Percentiles rank a stretch among this genome's conserved stretches.
These are phyloP conservation scores for Manis javanica DNA, from an alignment of 2,797 vertebrate species.

Conservation along the genomic window DNA sequence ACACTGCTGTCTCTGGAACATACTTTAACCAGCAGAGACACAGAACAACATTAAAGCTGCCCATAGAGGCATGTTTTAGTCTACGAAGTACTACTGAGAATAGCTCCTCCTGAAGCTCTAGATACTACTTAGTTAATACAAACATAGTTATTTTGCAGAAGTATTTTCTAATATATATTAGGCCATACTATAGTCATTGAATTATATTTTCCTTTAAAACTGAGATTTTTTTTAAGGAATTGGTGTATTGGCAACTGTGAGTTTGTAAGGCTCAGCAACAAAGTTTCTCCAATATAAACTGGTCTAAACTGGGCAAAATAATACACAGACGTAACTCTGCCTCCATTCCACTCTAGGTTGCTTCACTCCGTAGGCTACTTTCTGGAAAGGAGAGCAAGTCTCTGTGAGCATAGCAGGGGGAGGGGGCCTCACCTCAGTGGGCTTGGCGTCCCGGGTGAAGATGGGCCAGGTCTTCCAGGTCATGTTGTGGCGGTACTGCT, in stretches of 20 bases:
- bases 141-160: background rate
- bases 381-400: background rate
- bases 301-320: background rate
- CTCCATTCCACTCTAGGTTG: too few relatives aligned
- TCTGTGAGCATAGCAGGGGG: too few relatives aligned
- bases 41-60: background rate
- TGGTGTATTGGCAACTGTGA: background rate
- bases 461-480: constrained; percentile 97
- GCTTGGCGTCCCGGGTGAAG: constrained; percentile 91
- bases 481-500: constrained; percentile 89
- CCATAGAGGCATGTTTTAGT: background rate
- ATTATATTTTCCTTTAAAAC: background rate
- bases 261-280: background rate
- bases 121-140: background rate
- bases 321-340: background rate
- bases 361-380: background rate
- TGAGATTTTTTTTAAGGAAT: background rate
- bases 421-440: constrained; percentile 88
- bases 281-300: background rate
- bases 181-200: background rate
- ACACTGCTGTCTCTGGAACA: background rate
- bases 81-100: background rate
- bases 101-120: background rate
- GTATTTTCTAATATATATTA: background rate
- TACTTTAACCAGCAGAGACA: background rate